Evolutionary conservation across 2,113 vertebrate species (phyloP).

Genomic region (Xenopus laevis): DNA sequence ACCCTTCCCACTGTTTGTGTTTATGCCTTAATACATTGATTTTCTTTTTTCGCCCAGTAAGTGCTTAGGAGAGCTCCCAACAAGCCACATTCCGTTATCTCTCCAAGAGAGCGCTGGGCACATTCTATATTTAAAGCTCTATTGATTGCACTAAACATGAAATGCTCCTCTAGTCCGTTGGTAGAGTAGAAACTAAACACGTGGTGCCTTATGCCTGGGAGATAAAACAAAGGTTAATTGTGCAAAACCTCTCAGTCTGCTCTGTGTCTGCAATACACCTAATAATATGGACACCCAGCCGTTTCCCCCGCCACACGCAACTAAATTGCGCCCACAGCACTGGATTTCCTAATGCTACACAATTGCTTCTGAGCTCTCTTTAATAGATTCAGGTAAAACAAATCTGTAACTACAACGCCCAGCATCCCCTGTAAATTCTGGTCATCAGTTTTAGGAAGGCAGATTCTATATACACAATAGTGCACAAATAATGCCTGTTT

Average conservation of each 20-base stretch:
- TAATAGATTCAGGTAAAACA: no score
- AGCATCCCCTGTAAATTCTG: no score
- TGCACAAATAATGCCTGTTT: conserved; percentile 2
- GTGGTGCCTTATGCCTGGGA: conserved; percentile 14
- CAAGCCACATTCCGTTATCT: neutral
- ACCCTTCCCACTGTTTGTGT: no score
- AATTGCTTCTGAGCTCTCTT: conserved; percentile 29
- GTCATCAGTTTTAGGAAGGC: no score
- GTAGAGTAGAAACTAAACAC: conserved; percentile 18
- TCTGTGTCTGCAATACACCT: conserved; percentile 31
- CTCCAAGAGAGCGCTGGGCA: neutral
- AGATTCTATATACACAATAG: no score
- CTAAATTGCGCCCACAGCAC: conserved; percentile 28
- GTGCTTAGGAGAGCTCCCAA: neutral
- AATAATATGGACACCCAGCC: conserved; percentile 30
- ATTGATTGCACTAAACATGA: conserved; percentile 25
- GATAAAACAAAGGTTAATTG: conserved; percentile 40
- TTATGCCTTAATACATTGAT: no score
- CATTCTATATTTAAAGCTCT: neutral
- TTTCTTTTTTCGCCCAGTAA: neutral
- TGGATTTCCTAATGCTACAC: conserved; percentile 26
- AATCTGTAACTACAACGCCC: no score
- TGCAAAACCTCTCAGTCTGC: conserved; percentile 35
- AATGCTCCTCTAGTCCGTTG: conserved; percentile 14
- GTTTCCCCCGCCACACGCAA: conserved; percentile 13